phyloP scores from a whole-genome alignment of 2,888 invertebrate species.

The Xanthorhoe designata region DNA sequence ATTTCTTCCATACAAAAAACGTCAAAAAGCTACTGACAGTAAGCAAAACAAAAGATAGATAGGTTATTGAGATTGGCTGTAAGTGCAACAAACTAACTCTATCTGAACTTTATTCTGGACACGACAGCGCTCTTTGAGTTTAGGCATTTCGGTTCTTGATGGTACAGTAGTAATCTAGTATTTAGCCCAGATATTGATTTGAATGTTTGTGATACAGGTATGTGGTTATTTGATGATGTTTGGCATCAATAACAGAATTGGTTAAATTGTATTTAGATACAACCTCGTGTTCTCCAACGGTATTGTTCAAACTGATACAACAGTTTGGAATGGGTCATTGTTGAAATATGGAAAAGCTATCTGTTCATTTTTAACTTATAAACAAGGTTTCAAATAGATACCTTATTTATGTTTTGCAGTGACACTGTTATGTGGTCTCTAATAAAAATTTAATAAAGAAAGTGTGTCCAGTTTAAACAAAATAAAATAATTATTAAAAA shows the following conservation, averaged over 20 bases:
- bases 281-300: neutral
- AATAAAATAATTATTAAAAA: too few relatives aligned
- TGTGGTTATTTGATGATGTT: neutral
- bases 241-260: slow-evolving; percentile 4
- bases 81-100: neutral
- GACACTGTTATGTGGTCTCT: too few relatives aligned
- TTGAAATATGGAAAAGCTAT: neutral
- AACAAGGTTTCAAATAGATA: neutral
- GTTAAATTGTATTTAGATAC: neutral
- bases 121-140: neutral
- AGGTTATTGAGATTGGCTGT: too few relatives aligned
- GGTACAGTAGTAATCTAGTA: neutral
- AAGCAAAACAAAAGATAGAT: too few relatives aligned
- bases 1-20: too few relatives aligned
- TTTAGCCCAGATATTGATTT: neutral
- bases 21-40: too few relatives aligned
- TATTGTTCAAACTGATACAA: neutral
- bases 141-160: neutral
- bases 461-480: too few relatives aligned
- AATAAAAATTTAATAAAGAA: too few relatives aligned
- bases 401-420: neutral
- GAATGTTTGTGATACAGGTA: neutral
- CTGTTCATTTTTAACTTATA: neutral
- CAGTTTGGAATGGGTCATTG: neutral
- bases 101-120: neutral